Conservation (phyloP, 2,888 invertebrate species). For the Drosophila acutilabella region DNA sequence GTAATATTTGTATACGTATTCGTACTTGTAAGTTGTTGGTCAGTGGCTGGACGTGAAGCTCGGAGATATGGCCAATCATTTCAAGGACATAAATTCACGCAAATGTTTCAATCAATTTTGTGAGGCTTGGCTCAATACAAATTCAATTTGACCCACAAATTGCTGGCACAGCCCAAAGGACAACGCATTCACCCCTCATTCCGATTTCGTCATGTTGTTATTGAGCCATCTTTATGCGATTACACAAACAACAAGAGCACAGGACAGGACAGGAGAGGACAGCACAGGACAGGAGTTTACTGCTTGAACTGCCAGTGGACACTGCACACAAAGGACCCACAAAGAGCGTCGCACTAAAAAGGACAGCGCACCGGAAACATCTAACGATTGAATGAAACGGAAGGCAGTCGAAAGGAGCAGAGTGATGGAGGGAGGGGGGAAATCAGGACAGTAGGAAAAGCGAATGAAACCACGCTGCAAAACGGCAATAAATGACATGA, state of each 20-base stretch:
- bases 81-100: conserved; percentile 79
- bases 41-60: conserved; percentile 10
- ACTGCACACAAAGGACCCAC: conserved; percentile 64
- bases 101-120: conserved; percentile 79
- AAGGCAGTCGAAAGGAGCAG: conserved; percentile 30
- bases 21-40: conserved; percentile 18
- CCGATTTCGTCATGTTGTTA: conserved; percentile 65
- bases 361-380: conserved; percentile 76
- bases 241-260: conserved; percentile 67
- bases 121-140: conserved; percentile 73
- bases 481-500: conserved; percentile 76
- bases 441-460: neutral
- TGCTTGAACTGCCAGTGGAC: conserved; percentile 30
- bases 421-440: neutral
- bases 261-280: conserved; percentile 18
- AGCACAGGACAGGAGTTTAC: conserved; percentile 21
- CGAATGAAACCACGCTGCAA: conserved; percentile 24
- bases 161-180: conserved; percentile 63
- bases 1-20: neutral
- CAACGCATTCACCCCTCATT: conserved; percentile 30
- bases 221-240: conserved; percentile 77
- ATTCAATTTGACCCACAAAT: conserved; percentile 80
- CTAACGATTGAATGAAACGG: conserved; percentile 76
- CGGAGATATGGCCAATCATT: conserved; percentile 73
- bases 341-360: conserved; percentile 59